Evolutionary conservation across 1,140 invertebrate genomes (phyloP).

Genomic region (Laodelphax striatellus): DNA sequence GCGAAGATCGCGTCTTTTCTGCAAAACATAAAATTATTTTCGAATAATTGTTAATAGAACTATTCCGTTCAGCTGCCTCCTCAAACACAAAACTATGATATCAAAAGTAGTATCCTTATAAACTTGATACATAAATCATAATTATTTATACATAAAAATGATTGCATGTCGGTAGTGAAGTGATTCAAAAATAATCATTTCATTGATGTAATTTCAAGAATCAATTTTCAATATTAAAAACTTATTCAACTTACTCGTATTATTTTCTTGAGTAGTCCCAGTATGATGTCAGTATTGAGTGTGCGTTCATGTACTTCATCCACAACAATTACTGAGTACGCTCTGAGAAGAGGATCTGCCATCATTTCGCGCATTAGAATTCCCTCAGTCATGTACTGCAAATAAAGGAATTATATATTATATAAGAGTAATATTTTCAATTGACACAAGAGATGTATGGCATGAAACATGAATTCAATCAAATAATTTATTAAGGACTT

Average conservation of each 20-base stretch:
- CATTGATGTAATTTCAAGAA: too few relatives aligned
- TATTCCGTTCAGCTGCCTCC: too few relatives aligned
- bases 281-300: conserved; percentile 83
- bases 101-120: too few relatives aligned
- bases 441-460: not conserved
- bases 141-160: too few relatives aligned
- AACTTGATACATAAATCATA: too few relatives aligned
- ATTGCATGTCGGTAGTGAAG: too few relatives aligned
- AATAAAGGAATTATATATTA: too few relatives aligned
- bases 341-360: conserved; percentile 78
- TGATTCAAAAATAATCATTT: too few relatives aligned
- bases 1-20: conserved; percentile 74
- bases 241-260: conserved; percentile 44
- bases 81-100: too few relatives aligned
- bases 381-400: conserved; percentile 91
- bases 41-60: too few relatives aligned
- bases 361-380: conserved; percentile 91
- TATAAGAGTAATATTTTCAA: conserved; percentile 5
- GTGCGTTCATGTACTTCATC: conserved; percentile 96
- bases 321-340: conserved; percentile 83
- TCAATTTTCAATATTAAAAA: too few relatives aligned
- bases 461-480: not conserved
- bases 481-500: too few relatives aligned
- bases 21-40: conserved; percentile 26
- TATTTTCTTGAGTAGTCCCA: conserved; percentile 92